Percentiles rank a stretch among this genome's conserved stretches.
These are phyloP conservation scores for Malacoraja senta DNA, from an alignment of 2,797 vertebrate genomes.

Conservation along the genomic window DNA sequence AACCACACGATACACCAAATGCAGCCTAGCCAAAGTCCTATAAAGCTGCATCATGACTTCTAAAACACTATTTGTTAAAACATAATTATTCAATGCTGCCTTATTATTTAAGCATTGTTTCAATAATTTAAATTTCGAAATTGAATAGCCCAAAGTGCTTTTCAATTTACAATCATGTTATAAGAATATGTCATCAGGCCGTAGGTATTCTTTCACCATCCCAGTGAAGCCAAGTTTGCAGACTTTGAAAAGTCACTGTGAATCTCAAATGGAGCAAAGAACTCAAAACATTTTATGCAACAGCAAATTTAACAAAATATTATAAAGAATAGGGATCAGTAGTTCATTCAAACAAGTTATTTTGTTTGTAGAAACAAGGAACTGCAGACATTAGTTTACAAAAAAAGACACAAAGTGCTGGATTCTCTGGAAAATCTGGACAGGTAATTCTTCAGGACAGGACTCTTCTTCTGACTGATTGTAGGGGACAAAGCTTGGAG, in stretches of 20 bases:
- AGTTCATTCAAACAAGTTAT: background rate
- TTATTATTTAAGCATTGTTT: background rate
- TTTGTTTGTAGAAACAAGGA: no score
- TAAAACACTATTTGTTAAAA: background rate
- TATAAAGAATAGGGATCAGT: background rate
- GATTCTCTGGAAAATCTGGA: no score
- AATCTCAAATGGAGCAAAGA: background rate
- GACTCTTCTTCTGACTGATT: no score
- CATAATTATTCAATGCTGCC: background rate
- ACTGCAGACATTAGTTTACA: no score
- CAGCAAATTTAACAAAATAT: background rate
- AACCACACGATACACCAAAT: no score
- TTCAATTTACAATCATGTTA: background rate
- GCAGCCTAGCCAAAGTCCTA: no score
- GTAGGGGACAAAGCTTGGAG: no score
- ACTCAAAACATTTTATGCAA: background rate
- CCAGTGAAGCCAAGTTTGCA: background rate
- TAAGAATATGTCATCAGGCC: background rate
- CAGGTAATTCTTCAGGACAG: no score
- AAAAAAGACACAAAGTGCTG: no score
- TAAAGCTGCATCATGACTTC: no score
- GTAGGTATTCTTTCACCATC: no score
- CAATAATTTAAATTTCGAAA: background rate
- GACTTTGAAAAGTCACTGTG: no score
- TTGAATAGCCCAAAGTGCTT: background rate